phyloP scores from a whole-genome alignment of 2,113 vertebrate genomes.

The Gracilinanus agilis region DNA sequence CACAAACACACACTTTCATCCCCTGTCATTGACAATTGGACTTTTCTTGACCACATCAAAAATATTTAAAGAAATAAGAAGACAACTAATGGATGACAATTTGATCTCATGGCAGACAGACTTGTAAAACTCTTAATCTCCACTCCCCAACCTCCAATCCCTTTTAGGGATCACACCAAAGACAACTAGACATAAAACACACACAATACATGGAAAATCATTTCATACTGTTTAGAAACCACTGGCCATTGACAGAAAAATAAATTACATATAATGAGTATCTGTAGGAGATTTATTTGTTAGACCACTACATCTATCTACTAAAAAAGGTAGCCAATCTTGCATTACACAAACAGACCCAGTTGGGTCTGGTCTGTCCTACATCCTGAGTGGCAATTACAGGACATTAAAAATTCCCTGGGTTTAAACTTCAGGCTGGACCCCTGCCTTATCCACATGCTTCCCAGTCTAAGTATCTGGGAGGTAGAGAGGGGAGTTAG shows the following conservation, averaged over 20 bases:
- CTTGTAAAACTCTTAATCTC: constrained; percentile 38
- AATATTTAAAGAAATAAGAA: constrained; percentile 48
- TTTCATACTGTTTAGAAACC: constrained; percentile 56
- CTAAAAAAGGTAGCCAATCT: constrained; percentile 55
- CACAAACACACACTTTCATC: constrained; percentile 31
- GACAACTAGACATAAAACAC: constrained; percentile 49
- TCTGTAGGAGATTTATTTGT: constrained; percentile 42
- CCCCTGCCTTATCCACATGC: constrained; percentile 64
- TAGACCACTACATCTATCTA: constrained; percentile 56
- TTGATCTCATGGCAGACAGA: constrained; percentile 1
- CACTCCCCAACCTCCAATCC: not conserved
- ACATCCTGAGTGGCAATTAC: constrained; percentile 77
- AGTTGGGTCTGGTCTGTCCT: constrained; percentile 74
- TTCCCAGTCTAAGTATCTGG: constrained; percentile 36
- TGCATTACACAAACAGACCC: constrained; percentile 63
- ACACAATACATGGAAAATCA: constrained; percentile 5
- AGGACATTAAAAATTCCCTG: constrained; percentile 77
- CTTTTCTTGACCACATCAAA: constrained; percentile 37
- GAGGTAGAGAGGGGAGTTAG: not conserved
- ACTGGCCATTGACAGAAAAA: constrained; percentile 46
- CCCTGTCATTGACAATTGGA: constrained; percentile 47
- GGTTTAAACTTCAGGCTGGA: constrained; percentile 70
- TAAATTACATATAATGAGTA: constrained; percentile 33
- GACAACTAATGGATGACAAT: constrained; percentile 37
- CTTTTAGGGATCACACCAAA: constrained; percentile 13